A percentile compares a stretch with the other conserved stretches of the same genome.
These are phyloP conservation scores for Scleropages formosus DNA, from an alignment of 2,797 vertebrate species.

Conservation along the genomic window DNA sequence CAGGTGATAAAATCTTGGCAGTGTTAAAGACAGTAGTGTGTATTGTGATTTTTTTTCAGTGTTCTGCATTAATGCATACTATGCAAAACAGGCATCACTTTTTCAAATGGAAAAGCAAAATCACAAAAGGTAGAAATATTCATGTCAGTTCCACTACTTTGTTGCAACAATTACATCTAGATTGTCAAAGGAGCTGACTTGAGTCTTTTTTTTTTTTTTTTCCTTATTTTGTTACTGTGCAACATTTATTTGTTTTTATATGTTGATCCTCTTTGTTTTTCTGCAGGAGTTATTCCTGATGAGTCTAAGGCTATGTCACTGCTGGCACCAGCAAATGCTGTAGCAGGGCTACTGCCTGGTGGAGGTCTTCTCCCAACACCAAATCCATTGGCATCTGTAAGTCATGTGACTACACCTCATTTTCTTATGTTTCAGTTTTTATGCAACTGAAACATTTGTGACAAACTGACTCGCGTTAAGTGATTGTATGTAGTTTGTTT, in stretches of 20 bases:
- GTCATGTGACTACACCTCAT: slow-evolving; percentile 13
- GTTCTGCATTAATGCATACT: slow-evolving; percentile 65
- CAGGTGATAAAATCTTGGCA: slow-evolving; percentile 99
- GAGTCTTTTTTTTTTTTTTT: too few species aligned
- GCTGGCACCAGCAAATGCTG: slow-evolving; percentile 97
- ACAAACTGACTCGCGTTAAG: too few species aligned
- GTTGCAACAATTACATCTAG: slow-evolving; percentile 74
- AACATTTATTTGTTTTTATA: slow-evolving; percentile 59
- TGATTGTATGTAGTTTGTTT: too few species aligned
- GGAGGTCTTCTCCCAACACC: slow-evolving; percentile 97
- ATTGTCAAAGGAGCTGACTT: slow-evolving; percentile 78
- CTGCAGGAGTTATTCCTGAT: slow-evolving; percentile 99
- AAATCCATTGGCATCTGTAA: slow-evolving; percentile 89
- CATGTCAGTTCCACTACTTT: too few species aligned
- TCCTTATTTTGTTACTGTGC: too few species aligned
- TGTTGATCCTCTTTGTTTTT: slow-evolving; percentile 63
- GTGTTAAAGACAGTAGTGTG: slow-evolving; percentile 98
- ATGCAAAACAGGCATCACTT: slow-evolving; percentile 47
- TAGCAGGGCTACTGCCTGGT: slow-evolving; percentile 97
- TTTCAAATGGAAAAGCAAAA: slow-evolving; percentile 55
- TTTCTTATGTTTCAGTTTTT: too few species aligned
- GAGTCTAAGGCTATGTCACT: slow-evolving; percentile 99
- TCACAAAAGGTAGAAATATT: slow-evolving; percentile 52
- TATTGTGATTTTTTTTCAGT: slow-evolving; percentile 90
- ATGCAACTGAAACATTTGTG: too few species aligned